phyloP scores from a whole-genome alignment of 1,140 invertebrate genomes.

The Callitettix versicolor region DNA sequence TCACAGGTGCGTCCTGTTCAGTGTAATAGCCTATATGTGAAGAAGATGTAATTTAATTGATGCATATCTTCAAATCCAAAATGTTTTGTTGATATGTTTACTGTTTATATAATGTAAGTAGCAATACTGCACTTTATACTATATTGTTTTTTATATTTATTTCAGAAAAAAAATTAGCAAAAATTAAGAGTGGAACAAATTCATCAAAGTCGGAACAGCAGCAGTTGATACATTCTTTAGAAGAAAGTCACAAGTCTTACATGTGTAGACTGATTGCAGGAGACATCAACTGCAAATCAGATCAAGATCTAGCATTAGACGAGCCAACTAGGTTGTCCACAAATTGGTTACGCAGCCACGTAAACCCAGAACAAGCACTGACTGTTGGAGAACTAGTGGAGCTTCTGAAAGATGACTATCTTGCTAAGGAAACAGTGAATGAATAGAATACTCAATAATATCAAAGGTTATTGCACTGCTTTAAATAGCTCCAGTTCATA shows the following conservation, averaged over 20 bases:
- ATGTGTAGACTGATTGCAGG: constrained; percentile 19
- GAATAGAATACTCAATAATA: constrained; percentile 22
- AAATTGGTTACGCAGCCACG: constrained; percentile 20
- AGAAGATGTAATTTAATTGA: no score
- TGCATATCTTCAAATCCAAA: no score
- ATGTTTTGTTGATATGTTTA: no score
- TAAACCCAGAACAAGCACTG: constrained; percentile 26
- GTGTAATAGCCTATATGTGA: no score
- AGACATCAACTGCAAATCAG: constrained; percentile 5
- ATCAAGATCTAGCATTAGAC: constrained; percentile 16
- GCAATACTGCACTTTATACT: no score
- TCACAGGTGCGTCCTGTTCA: no score
- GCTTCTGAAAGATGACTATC: constrained; percentile 40
- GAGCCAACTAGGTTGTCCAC: constrained; percentile 10
- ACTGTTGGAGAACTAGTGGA: constrained; percentile 40
- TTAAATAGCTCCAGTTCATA: no score
- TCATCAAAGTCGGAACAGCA: constrained; percentile 6
- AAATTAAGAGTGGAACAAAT: constrained; percentile 2
- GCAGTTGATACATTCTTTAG: constrained; percentile 19
- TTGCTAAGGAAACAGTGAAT: constrained; percentile 23
- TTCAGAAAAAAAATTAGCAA: constrained; percentile 14
- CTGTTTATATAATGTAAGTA: no score
- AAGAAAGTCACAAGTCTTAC: constrained; percentile 16
- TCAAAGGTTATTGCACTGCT: not conserved
- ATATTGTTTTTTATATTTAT: constrained; percentile 3